Conservation (phyloP, 2,888 invertebrate species). For the Andrena bicolor region DNA sequence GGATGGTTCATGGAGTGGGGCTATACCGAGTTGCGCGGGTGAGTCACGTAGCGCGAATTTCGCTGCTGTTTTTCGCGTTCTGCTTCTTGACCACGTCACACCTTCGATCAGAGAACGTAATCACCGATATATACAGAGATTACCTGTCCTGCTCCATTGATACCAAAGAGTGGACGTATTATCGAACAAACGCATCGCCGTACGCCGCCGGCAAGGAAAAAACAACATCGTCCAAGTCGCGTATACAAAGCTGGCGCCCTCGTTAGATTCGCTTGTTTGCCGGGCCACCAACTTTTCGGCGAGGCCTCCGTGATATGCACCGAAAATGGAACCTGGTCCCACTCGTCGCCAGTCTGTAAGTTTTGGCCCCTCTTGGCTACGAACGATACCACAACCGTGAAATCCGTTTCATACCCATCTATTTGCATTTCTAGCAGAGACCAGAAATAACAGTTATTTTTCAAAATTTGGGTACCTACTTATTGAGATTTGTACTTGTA, state of each 20-base stretch:
- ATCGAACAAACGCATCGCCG: constrained; percentile 84
- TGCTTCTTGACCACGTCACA: neutral
- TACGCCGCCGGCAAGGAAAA: constrained; percentile 74
- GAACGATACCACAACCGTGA: neutral
- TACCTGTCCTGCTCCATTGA: constrained; percentile 91
- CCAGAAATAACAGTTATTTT: too few relatives aligned
- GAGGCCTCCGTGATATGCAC: constrained; percentile 94
- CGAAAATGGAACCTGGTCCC: constrained; percentile 95
- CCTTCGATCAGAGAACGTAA: neutral
- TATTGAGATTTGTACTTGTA: too few relatives aligned
- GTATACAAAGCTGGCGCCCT: constrained; percentile 91
- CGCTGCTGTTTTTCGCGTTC: neutral
- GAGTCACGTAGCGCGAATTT: constrained; percentile 1
- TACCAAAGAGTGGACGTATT: constrained; percentile 90
- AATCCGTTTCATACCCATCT: neutral
- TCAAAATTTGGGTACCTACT: too few relatives aligned
- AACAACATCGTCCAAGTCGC: constrained; percentile 77
- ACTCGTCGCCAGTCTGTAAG: constrained; percentile 93
- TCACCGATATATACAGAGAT: constrained; percentile 88
- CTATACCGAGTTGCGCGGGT: constrained; percentile 92
- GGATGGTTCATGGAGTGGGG: constrained; percentile 92
- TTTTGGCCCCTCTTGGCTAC: neutral
- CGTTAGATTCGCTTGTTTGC: constrained; percentile 91
- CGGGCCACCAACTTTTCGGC: constrained; percentile 89
- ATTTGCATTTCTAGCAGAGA: constrained; percentile 82